Conservation (phyloP, 2,113 vertebrate species). For the Coregonus clupeaformis region DNA sequence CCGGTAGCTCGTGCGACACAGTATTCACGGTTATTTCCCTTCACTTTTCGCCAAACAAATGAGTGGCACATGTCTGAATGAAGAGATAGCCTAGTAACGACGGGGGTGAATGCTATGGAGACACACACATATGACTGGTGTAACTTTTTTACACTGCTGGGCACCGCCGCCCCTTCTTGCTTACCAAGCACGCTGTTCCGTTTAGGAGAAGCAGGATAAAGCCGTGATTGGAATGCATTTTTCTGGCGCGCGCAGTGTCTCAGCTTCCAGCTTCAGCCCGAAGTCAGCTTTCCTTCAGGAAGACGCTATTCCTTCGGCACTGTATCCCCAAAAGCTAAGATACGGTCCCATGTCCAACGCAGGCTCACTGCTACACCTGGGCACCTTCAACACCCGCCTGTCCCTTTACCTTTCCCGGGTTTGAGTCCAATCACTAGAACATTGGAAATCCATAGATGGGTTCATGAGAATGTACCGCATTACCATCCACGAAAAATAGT, state of each 20-base stretch:
- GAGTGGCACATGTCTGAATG: neutral
- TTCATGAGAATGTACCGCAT: conserved; percentile 32
- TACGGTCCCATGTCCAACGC: conserved; percentile 73
- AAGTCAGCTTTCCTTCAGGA: conserved; percentile 64
- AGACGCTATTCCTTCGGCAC: conserved; percentile 52
- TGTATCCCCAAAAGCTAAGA: conserved; percentile 58
- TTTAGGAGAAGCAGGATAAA: conserved; percentile 91
- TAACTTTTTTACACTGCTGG: conserved; percentile 27
- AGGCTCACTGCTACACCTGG: conserved; percentile 45
- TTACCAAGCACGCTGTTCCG: conserved; percentile 91
- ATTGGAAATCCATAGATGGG: conserved; percentile 65
- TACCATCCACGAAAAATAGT: conserved; percentile 53
- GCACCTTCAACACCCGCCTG: conserved; percentile 40
- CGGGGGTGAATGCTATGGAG: neutral
- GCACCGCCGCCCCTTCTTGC: conserved; percentile 40
- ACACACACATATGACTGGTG: neutral
- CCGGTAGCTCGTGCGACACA: neutral
- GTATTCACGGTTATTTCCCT: neutral
- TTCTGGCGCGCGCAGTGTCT: conserved; percentile 70
- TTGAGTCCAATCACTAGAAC: conserved; percentile 56
- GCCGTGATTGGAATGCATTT: conserved; percentile 88
- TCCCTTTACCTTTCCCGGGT: conserved; percentile 39
- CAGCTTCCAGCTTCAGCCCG: conserved; percentile 53
- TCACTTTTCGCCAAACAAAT: neutral
- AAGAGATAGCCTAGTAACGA: neutral